These are phyloP conservation scores for Chamaetylas fuelleborni DNA, from an alignment of 2,113 vertebrate species.

Conservation along the genomic window DNA sequence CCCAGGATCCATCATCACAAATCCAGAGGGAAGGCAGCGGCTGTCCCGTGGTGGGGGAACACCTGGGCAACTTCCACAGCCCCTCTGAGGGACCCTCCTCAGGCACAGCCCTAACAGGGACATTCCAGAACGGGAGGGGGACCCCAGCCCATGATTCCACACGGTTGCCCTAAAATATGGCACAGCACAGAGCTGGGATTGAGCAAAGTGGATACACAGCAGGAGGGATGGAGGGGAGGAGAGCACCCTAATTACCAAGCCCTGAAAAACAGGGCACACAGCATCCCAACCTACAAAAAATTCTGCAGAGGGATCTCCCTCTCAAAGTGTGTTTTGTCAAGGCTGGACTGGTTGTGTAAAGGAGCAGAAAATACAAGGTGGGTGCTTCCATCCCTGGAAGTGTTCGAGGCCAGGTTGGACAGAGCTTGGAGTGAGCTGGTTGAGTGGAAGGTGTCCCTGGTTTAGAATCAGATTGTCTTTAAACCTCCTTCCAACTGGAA, in stretches of 20 bases:
- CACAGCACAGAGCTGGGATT: fast-evolving
- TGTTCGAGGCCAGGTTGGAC: fast-evolving
- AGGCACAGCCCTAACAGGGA: background rate
- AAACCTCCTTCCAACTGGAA: background rate
- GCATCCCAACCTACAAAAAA: background rate
- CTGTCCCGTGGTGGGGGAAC: fast-evolving
- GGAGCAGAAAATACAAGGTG: fast-evolving
- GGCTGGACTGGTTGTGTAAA: background rate
- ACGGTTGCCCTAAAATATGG: fast-evolving
- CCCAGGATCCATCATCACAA: conserved; percentile 22
- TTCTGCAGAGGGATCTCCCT: background rate
- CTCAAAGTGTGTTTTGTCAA: background rate
- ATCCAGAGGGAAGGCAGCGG: background rate
- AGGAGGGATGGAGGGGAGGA: background rate
- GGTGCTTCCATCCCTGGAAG: background rate
- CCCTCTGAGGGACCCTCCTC: fast-evolving
- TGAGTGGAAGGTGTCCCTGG: background rate
- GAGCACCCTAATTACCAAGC: fast-evolving
- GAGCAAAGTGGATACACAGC: fast-evolving
- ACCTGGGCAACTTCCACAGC: background rate
- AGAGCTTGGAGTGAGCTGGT: fast-evolving
- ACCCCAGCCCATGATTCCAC: fast-evolving
- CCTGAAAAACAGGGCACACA: background rate
- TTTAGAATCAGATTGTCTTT: background rate
- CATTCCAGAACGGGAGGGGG: fast-evolving